phyloP scores from a whole-genome alignment of 2,797 vertebrate genomes.

The Pipistrellus kuhlii region DNA sequence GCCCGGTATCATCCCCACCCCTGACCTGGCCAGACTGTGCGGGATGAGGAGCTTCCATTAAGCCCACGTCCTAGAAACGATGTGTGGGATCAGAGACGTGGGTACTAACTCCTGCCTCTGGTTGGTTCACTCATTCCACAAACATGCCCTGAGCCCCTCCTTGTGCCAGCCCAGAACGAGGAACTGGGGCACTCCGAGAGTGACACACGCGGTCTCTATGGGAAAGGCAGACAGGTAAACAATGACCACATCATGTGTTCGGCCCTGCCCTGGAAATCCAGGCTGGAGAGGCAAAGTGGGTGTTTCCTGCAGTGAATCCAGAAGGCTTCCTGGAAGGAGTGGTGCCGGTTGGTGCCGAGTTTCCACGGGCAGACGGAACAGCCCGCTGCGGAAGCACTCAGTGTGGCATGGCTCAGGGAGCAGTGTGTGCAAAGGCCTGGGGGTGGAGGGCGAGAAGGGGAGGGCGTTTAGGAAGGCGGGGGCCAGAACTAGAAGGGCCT shows the following conservation, averaged over 20 bases:
- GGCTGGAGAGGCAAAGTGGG: background rate
- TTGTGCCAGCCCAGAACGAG: background rate
- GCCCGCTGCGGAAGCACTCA: background rate
- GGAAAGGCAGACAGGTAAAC: conserved; percentile 67
- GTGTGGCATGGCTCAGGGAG: background rate
- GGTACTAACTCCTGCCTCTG: background rate
- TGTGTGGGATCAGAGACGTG: background rate
- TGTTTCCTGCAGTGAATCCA: background rate
- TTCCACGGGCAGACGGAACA: background rate
- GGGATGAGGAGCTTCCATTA: background rate
- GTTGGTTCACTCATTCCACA: conserved; percentile 60
- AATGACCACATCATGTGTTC: conserved; percentile 49
- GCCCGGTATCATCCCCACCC: background rate
- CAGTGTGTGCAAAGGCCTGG: background rate
- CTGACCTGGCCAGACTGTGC: background rate
- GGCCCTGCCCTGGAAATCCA: conserved; percentile 55
- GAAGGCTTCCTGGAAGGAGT: conserved; percentile 59
- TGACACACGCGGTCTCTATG: conserved; percentile 36
- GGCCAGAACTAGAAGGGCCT: background rate
- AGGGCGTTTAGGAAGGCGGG: background rate
- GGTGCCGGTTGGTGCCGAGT: background rate
- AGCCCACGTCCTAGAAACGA: conserved; percentile 7
- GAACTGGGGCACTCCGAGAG: conserved; percentile 59
- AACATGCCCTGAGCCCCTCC: conserved; percentile 61
- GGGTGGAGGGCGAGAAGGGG: background rate